Base-by-base conservation (phyloP, 2,888 invertebrate genomes). In the Criorhina ranunculi region DNA sequence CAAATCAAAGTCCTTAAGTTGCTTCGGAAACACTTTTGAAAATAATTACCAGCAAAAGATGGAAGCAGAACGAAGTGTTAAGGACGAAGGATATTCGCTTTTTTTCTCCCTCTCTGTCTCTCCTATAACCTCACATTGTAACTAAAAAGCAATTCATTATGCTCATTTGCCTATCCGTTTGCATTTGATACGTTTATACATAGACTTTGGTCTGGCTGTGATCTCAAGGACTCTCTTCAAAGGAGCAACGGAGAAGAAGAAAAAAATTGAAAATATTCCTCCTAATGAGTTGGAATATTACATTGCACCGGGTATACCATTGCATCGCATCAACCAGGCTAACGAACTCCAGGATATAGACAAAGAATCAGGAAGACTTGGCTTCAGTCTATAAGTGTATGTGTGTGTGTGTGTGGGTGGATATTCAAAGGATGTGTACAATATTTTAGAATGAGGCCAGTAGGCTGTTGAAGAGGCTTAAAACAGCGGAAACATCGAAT, bases 281-380 rank as follows among this genome's bases (percentile, higher is more conserved):
- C 79, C 79, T 83, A 83, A 83, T 83, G 83, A 83, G 83, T 79
- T 73, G 83, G 83, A 83, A 83, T 79, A 79, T 75, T 83, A 73
- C 79, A 75, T 55, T 83, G 83, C 69, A 83, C 31, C 51, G 64
- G n/a, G n/a, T 79, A 78, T 73, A 78, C 55, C 35, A 67, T 55
- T 82, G 77, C 82, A 73, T 11, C 62, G 77, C 82, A 73, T 11
- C 62, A 29, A 57, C 35, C 53, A 57, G 62, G 83, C 62, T 83
- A 78, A 79, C 62, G 83, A 83, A 83, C 83, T 69, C 57, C 11
- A 57, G 24, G 12, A 37, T 5, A 49, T 31, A 53, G 67, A 67
- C 53, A 55, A 69, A 35, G 46, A 24, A 24, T 24, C 24, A 24
- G 24, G 24, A 24, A 15, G 55, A 19, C 9, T 37, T 59, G 19